Evolutionary conservation across 2,888 invertebrate genomes (phyloP), one percentile per base, ranked within the genome.

Genomic region (Diaprepes abbreviatus): DNA sequence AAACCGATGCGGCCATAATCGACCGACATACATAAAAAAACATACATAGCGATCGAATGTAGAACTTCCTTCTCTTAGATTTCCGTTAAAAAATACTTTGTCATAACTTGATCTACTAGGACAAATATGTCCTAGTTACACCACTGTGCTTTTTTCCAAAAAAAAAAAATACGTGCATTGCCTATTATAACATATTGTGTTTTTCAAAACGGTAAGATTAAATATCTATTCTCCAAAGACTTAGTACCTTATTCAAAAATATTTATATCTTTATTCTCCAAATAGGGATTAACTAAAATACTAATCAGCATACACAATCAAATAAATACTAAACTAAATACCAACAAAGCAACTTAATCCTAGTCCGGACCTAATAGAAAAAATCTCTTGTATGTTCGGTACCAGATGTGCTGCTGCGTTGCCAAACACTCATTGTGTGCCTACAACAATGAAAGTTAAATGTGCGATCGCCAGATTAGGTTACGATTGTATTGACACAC

Each of bases 381-480:
- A 64, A 69, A 69, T 59, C 63, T 62, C 63, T 48, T 52, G 55
- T 52, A 59, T 36, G 52, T 60, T 67, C 60, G 40, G 33, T 68
- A 82, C 81, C 83, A 83, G 83, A 82, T 83, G 83, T 83, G 82
- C 82, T 79, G 79, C 79, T 78, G 79, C 80, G 80, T 82, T 81
- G 79, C 81, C 80, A 83, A 81, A 77, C 77, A 82, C 80, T 79
- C 81, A 82, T 82, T 83, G 81, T 82, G 80, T 78, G 78, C 78
- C 77, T 76, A 74, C 78, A 82, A 70, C 82, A 83, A 83, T 82
- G 82, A 83, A 83, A 83, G 83, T 83, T 83, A 83, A 83, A 83
- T 81, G 82, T 80, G 79, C 80, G 83, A 82, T 82, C 81, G 80
- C 78, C 48, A 81, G 83, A 83, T 83, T 83, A 83, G 82, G 82